Percentiles rank a stretch among this genome's conserved stretches.
Conservation (phyloP, 2,113 vertebrate genomes). For the Eudyptes chrysolophus region DNA sequence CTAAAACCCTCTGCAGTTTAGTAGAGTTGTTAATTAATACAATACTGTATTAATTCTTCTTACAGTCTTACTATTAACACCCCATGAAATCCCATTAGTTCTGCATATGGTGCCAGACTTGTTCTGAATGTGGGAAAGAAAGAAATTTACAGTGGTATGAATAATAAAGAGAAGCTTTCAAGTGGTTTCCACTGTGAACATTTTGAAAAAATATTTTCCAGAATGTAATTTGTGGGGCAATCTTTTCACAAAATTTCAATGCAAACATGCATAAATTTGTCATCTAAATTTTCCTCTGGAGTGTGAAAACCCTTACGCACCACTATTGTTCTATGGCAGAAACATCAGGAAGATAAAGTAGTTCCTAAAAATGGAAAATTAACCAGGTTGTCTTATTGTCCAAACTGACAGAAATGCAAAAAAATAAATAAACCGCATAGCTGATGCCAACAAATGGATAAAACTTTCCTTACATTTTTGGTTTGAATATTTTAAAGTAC, state of each 20-base stretch:
- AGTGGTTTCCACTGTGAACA: conserved; percentile 52
- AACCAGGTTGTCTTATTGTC: not conserved
- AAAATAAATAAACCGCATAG: not conserved
- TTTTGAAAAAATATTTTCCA: conserved; percentile 27
- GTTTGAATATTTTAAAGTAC: not conserved
- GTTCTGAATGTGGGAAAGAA: conserved; percentile 58
- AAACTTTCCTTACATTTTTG: not conserved
- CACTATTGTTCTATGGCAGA: not conserved
- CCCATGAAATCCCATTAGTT: conserved; percentile 58
- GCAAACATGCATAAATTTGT: conserved; percentile 13
- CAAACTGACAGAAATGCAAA: not conserved
- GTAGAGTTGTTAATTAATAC: conserved; percentile 62
- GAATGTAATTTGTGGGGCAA: conserved; percentile 1
- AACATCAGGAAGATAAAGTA: not conserved
- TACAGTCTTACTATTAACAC: conserved; percentile 31
- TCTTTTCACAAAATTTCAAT: conserved; percentile 47
- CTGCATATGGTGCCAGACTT: conserved; percentile 51
- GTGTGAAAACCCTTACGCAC: not conserved
- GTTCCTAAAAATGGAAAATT: conserved; percentile 1
- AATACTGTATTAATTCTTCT: conserved; percentile 56
- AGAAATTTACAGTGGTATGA: conserved; percentile 37
- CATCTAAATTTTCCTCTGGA: not conserved
- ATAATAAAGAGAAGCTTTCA: conserved; percentile 49
- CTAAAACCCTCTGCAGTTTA: conserved; percentile 29
- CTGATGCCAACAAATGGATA: not conserved